phyloP scores from a whole-genome alignment of 2,797 vertebrate species.

The Brotula barbata region DNA sequence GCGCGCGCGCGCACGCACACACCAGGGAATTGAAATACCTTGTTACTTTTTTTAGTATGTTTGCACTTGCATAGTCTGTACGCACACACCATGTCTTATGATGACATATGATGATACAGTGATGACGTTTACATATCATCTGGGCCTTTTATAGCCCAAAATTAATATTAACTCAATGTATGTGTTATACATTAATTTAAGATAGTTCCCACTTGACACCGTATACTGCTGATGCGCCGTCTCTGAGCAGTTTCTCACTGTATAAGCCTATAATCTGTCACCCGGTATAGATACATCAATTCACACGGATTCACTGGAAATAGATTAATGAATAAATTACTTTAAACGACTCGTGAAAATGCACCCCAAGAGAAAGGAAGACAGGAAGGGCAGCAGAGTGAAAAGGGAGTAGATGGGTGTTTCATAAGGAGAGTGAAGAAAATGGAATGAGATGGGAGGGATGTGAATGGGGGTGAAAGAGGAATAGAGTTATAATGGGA shows the following conservation, averaged over 20 bases:
- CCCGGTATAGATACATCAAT: constrained; percentile 29
- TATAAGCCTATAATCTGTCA: constrained; percentile 29
- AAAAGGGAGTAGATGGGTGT: constrained; percentile 23
- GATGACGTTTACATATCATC: constrained; percentile 18
- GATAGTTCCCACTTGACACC: constrained; percentile 35
- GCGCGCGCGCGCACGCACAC: no score
- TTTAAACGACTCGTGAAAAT: constrained; percentile 40
- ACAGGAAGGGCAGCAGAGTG: constrained; percentile 21
- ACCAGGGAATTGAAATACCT: background rate
- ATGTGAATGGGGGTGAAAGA: constrained; percentile 27
- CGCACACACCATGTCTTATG: no score
- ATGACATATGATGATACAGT: constrained; percentile 14
- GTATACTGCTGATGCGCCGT: background rate
- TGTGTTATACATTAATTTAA: background rate
- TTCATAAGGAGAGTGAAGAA: constrained; percentile 47
- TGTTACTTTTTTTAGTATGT: no score
- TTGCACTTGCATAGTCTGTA: no score
- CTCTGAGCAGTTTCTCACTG: constrained; percentile 9
- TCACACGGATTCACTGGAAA: constrained; percentile 45
- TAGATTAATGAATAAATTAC: constrained; percentile 58
- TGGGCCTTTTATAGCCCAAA: constrained; percentile 7
- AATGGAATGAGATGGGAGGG: constrained; percentile 54
- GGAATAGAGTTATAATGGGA: constrained; percentile 55
- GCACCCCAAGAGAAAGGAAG: constrained; percentile 12
- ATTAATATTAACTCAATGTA: constrained; percentile 16